phyloP scores from a whole-genome alignment of 1,140 invertebrate species.

The Archivesica marissinica region DNA sequence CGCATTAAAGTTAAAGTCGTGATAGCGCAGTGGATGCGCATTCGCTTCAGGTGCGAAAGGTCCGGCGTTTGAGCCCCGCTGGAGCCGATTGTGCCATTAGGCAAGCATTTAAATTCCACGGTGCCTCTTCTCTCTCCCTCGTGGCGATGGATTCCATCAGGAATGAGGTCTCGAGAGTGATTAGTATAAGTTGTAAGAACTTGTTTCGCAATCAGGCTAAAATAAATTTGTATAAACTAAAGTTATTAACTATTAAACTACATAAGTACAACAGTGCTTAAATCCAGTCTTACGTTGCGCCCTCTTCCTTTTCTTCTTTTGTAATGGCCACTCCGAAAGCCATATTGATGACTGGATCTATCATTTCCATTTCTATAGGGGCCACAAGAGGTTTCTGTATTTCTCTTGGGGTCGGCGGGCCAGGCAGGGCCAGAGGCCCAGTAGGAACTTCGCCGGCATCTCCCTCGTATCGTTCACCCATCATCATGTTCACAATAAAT shows the following conservation, averaged over 20 bases:
- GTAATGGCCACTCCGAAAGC: constrained; percentile 58
- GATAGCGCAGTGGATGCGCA: too few species aligned
- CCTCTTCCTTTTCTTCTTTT: constrained; percentile 61
- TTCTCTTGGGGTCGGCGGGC: constrained; percentile 60
- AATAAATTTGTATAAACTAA: too few species aligned
- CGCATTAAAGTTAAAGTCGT: too few species aligned
- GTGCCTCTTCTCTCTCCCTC: too few species aligned
- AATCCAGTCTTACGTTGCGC: constrained; percentile 49
- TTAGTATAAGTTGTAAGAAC: too few species aligned
- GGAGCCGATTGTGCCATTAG: too few species aligned
- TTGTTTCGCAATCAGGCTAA: too few species aligned
- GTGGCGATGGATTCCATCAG: too few species aligned
- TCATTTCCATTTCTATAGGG: constrained; percentile 90
- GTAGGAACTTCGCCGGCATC: constrained; percentile 57
- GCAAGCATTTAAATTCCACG: too few species aligned
- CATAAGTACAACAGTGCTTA: not conserved
- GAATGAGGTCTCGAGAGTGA: too few species aligned
- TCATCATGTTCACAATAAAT: constrained; percentile 84
- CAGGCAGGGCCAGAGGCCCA: constrained; percentile 70
- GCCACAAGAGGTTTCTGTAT: constrained; percentile 45
- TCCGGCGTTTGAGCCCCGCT: too few species aligned
- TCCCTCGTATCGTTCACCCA: constrained; percentile 75
- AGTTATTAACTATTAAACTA: not conserved
- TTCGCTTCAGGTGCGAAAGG: too few species aligned
- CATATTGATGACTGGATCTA: constrained; percentile 85